Base-by-base conservation (phyloP, 2,113 vertebrate genomes). In the Mola mola region DNA sequence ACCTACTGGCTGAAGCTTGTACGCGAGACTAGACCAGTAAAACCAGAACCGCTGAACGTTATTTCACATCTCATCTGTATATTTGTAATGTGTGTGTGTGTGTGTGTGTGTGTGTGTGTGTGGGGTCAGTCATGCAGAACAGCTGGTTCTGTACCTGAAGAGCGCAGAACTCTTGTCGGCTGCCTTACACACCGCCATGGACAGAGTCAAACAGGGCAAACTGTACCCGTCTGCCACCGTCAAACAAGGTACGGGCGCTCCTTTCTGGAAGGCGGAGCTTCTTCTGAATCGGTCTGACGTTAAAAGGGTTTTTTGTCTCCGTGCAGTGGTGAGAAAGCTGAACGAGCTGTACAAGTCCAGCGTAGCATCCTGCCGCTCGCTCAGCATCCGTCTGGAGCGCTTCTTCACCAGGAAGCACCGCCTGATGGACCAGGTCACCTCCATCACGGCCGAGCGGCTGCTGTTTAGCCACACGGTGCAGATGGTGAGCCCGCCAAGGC, bases 381-480 rank as follows among this genome's bases (percentile, higher is more conserved):
- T 99, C 79, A 98, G 89, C 67, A 70, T 91, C 25, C 93, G 93
- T n/a, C 92, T 99, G 57, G 95, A 97, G 85, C 89, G 90, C 19
- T 99, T 98, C 89, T 95, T 98, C 75, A 65, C 94, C 72, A 94
- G 95, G 75, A 98, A 99, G 75, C 96, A 98, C 74, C 94, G 93
- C 28, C 93, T 99, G 29, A 96, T 98, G 93, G 95, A 98, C 82
- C 94, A 94, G 53, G 93, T 98, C 87, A 94, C 94, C 87, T 95
- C 94, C 76, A 95, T 97, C 90, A 96, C 93, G 0, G 97, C 97
- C 0, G 97, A 98, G 87, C 94, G 93, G 74, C 94, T 99, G 55
- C 95, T 99, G 78, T 98, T 98, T 74, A 96, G 93, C 88, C 94
- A 98, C 0, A 95, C 96, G 0, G 95, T 98, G 71, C 95, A 99